Evolutionary conservation across 2,797 vertebrate genomes (phyloP), one percentile per base, ranked within the genome.

Genomic region (Crocidura indochinensis): DNA sequence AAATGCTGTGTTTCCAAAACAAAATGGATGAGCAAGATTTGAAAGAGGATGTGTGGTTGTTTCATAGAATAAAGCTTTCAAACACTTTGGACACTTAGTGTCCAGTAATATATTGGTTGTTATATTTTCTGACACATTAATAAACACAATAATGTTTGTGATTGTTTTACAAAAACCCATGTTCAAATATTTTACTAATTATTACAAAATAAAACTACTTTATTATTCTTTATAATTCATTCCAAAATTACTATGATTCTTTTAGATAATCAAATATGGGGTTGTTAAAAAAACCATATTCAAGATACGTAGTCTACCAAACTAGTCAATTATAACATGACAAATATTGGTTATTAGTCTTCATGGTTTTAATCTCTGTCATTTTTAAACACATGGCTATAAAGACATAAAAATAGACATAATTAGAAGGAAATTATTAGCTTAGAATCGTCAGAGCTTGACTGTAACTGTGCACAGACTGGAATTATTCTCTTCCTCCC

Each of bases 391-490:
- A 62, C 4, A 0, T 72, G 26, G 82, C 90, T 88, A 31, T 8
- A 88, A 44, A 77, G 31, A 86, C 38, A 67, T 77, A 82, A 78
- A 67, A 90, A 79, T 51, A 71, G 9, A 68, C 62, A 74, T 87
- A 60, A 73, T 1, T 64, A 60, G 65, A 2, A 77, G 49, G 65
- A 86, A 96, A 84, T 94, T 71, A 85, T 84, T 84, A 77, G 29
- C 88, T 91, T 84, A 80, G 87, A 93, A 81, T 8, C 31, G 84
- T 60, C 6, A 90, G 95, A 92, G 67, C 51, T 49, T 85, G 31
- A 87, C 53, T 86, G 75, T 84, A 92, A 92, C 67, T 77, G 31
- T 47, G 67, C n/a, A 71, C 6, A 15, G 68, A 12, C 49, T 74
- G 3, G 6, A 76, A 47, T 31, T 89, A 19, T 9, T 11, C 51